Base-by-base conservation (phyloP, 2,797 vertebrate species). In the Austrolebias charrua region DNA sequence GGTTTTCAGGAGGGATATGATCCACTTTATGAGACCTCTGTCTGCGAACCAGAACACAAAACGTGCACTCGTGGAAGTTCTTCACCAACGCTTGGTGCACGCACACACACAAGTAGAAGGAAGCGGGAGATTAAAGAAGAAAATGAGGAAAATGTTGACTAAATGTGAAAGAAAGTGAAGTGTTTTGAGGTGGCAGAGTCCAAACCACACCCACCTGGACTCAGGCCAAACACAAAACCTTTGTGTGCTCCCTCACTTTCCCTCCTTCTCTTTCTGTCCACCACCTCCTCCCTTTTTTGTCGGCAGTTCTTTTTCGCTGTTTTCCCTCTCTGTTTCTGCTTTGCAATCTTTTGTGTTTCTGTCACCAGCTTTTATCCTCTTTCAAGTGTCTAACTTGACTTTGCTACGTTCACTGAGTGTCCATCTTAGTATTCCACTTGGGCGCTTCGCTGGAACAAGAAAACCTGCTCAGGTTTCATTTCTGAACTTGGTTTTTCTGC, bases 21-120 rank as follows among this genome's bases (percentile, higher is more conserved):
- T 78, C 82, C 87, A 85, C 81, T 91, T 90, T 88, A 90, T 61
- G 81, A 91, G 90, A 89, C 87, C 87, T 85, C 87, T 87, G 86
- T 77, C 83, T 80, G 71, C 87, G 86, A 86, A 80, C 79, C 73
- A 86, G 79, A 86, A 71, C 63, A 63, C 67, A 84, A 82, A 86
- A 72, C 88, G 84, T 61, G 78, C 56, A 73, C 78, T 85, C 78
- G 67, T 55, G 76, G 60, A 59, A 33, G 45, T 70, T 64, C 18
- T 53, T 43, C 71, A 55, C 63, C 66, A 76, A 73, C 56, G 76
- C 71, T 61, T 73, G 69, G 59, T 29, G 75, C 77, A 77, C 75
- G 75, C 77, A 77, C 75, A 82, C 63, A 49, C 74, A 79, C 51
- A 63, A 55, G 60, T 50, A 72, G 47, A 70, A 61, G 60, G 58